A percentile compares a stretch with the other conserved stretches of the same genome.
phyloP scores from a whole-genome alignment of 2,797 vertebrate genomes.

The Acanthis flammea region DNA sequence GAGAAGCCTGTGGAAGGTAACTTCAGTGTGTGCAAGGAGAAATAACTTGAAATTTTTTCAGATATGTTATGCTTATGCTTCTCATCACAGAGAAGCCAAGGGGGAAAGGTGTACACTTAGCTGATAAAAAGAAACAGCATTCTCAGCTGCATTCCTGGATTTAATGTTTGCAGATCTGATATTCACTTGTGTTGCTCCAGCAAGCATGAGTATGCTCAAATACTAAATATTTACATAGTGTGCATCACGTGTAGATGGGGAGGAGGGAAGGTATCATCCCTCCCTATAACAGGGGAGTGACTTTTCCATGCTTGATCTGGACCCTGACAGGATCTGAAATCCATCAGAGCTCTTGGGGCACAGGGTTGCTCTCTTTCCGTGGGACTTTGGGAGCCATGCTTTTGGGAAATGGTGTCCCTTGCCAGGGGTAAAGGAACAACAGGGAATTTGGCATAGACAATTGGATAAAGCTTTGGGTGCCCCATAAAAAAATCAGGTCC shows the following conservation, averaged over 20 bases:
- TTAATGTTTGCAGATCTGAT: conserved; percentile 56
- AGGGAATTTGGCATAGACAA: background rate
- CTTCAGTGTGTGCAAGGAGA: background rate
- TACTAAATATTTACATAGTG: conserved; percentile 52
- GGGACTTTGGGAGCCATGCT: background rate
- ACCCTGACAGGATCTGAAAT: background rate
- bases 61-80: background rate
- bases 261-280: background rate
- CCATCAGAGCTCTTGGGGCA: background rate
- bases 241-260: background rate
- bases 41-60: background rate
- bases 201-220: conserved; percentile 37
- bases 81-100: background rate
- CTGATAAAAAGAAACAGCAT: conserved; percentile 55
- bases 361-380: background rate
- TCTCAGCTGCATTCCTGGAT: conserved; percentile 44
- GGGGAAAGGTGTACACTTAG: conserved; percentile 41
- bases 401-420: background rate
- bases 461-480: background rate
- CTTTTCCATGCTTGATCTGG: background rate
- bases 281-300: background rate
- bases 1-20: background rate
- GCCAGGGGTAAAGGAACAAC: background rate
- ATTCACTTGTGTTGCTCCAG: conserved; percentile 5
- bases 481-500: background rate